A percentile compares a stretch with the other conserved stretches of the same genome.
Conservation (phyloP, 2,797 vertebrate genomes). For the Gobionotothen gibberifrons region DNA sequence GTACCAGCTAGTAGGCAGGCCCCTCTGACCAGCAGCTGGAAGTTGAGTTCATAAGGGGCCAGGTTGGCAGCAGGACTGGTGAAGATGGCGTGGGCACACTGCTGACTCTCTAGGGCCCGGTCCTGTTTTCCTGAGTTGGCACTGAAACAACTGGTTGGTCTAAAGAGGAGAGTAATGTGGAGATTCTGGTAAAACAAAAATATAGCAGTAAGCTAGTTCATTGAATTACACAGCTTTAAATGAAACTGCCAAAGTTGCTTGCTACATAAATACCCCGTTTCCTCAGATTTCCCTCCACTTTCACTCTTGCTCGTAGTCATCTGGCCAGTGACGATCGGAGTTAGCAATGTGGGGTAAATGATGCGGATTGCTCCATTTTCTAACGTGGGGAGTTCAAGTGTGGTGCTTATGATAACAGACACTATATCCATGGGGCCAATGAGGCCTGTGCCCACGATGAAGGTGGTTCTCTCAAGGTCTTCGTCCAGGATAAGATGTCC, state of each 20-base stretch:
- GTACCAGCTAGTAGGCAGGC: slow-evolving; percentile 96
- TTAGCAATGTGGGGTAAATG: slow-evolving; percentile 88
- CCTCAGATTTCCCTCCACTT: slow-evolving; percentile 89
- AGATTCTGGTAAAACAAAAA: background rate
- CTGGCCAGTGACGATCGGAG: slow-evolving; percentile 81
- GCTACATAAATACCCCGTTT: slow-evolving; percentile 77
- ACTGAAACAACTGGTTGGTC: slow-evolving; percentile 93
- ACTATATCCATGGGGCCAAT: slow-evolving; percentile 90
- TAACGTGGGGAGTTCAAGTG: slow-evolving; percentile 90
- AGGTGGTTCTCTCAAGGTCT: slow-evolving; percentile 89
- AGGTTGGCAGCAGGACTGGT: slow-evolving; percentile 87
- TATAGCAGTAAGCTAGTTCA: background rate
- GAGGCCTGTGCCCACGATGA: slow-evolving; percentile 88
- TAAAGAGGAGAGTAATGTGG: slow-evolving; percentile 57
- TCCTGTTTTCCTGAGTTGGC: slow-evolving; percentile 82
- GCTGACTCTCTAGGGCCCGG: slow-evolving; percentile 74
- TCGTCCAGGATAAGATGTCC: slow-evolving; percentile 95
- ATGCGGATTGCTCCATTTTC: slow-evolving; percentile 90
- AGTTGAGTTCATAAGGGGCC: slow-evolving; percentile 92
- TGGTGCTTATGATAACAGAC: slow-evolving; percentile 89
- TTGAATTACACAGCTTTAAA: background rate
- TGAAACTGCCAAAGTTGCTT: background rate
- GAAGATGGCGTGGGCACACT: slow-evolving; percentile 86
- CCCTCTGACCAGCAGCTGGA: slow-evolving; percentile 95
- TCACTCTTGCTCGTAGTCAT: slow-evolving; percentile 83